These are phyloP conservation scores for Diorhabda elongata DNA, from an alignment of 1,140 invertebrate genomes.

Conservation along the genomic window DNA sequence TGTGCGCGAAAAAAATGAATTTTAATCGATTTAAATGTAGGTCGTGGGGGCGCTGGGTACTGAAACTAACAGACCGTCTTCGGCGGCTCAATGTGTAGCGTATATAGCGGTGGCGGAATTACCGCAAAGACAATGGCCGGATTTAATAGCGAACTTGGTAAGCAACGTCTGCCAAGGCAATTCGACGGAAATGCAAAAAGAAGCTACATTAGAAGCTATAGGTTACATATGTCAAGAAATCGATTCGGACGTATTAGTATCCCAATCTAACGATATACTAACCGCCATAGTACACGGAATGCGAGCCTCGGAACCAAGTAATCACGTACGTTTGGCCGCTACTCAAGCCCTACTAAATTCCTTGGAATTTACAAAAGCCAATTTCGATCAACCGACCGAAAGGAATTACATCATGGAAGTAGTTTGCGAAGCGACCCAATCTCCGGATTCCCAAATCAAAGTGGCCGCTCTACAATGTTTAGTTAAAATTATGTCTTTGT, in stretches of 20 bases:
- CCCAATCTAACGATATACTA: conserved; percentile 92
- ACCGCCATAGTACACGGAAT: conserved; percentile 98
- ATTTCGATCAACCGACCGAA: conserved; percentile 96
- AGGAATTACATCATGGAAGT: conserved; percentile 99
- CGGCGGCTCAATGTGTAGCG: conserved; percentile 97
- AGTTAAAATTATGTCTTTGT: conserved; percentile 98
- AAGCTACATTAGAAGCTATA: conserved; percentile 95
- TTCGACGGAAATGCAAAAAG: conserved; percentile 90
- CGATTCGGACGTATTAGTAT: conserved; percentile 84
- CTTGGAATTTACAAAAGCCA: conserved; percentile 96
- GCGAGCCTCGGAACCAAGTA: conserved; percentile 74
- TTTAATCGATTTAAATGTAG: conserved; percentile 12
- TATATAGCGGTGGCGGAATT: conserved; percentile 96
- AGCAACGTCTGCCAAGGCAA: conserved; percentile 80
- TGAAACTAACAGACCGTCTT: conserved; percentile 89
- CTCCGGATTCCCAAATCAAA: conserved; percentile 78
- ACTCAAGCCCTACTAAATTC: conserved; percentile 97
- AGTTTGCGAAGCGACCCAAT: conserved; percentile 89
- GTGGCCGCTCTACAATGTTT: conserved; percentile 96
- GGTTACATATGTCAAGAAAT: conserved; percentile 80
- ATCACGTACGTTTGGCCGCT: conserved; percentile 87
- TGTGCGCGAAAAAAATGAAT: background rate
- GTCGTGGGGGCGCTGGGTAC: conserved; percentile 91
- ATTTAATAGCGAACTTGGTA: conserved; percentile 81
- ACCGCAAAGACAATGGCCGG: conserved; percentile 77